Conservation (phyloP, 1,140 invertebrate species). For the Calephelis virginiensis region DNA sequence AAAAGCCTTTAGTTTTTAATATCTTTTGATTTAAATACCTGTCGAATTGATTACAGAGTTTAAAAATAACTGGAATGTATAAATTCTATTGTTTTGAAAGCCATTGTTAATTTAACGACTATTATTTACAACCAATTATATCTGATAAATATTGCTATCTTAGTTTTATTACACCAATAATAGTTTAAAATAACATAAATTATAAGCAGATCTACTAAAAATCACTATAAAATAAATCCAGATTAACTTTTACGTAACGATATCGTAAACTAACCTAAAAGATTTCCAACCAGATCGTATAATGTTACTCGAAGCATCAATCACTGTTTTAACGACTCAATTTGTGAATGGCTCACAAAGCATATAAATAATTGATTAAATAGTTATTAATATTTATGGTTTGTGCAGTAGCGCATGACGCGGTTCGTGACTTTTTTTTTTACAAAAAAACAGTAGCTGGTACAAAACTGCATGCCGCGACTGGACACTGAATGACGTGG, state of each 20-base stretch:
- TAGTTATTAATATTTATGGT: slow-evolving; percentile 62
- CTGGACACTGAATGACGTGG: slow-evolving; percentile 60
- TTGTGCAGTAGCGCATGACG: slow-evolving; percentile 55
- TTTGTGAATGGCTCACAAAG: slow-evolving; percentile 45
- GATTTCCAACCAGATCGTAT: slow-evolving; percentile 17
- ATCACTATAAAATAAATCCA: slow-evolving; percentile 13
- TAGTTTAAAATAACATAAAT: slow-evolving; percentile 3
- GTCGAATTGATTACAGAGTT: neutral
- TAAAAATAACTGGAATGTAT: neutral
- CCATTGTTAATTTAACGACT: slow-evolving; percentile 8
- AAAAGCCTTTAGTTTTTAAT: neutral
- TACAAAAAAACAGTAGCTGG: slow-evolving; percentile 65
- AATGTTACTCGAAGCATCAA: slow-evolving; percentile 33
- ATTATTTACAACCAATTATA: slow-evolving; percentile 5
- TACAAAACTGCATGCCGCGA: slow-evolving; percentile 59
- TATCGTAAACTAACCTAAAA: slow-evolving; percentile 12
- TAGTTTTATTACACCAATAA: slow-evolving; percentile 5
- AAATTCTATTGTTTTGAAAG: neutral
- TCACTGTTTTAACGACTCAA: slow-evolving; percentile 45
- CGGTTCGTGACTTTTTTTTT: slow-evolving; percentile 48
- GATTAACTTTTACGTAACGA: slow-evolving; percentile 12
- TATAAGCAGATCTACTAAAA: slow-evolving; percentile 8
- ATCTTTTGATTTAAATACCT: neutral
- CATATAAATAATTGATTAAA: slow-evolving; percentile 55
- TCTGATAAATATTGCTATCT: neutral